Percentiles rank a stretch among this genome's conserved stretches.
Conservation (phyloP, 2,113 vertebrate genomes). For the Heterotilapia buettikoferi region DNA sequence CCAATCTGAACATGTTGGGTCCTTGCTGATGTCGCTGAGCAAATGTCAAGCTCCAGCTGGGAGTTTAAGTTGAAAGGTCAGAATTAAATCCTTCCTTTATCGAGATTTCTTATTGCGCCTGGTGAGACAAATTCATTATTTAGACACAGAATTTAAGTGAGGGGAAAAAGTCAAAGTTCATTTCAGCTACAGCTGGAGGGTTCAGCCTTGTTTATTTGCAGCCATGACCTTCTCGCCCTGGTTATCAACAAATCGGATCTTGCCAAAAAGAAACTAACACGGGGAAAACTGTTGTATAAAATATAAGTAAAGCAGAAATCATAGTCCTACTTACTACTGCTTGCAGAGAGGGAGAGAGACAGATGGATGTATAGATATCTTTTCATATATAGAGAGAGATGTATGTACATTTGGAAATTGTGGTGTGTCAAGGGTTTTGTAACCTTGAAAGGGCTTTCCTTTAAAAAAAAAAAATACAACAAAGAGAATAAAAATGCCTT, state of each 20-base stretch:
- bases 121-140: not conserved
- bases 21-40: not conserved
- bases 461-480: not conserved
- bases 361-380: not conserved
- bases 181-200: not conserved
- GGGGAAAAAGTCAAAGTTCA: not conserved
- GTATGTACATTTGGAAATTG: not conserved
- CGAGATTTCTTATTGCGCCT: not conserved
- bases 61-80: slow-evolving; percentile 27
- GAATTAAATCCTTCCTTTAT: not conserved
- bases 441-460: not conserved
- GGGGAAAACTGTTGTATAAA: not conserved
- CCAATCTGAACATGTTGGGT: not conserved
- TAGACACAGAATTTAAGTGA: not conserved
- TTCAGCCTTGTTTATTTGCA: not conserved
- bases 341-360: not conserved
- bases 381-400: not conserved
- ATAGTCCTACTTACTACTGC: not conserved
- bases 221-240: not conserved
- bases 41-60: slow-evolving; percentile 27
- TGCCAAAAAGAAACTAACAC: not conserved
- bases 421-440: not conserved
- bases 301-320: not conserved
- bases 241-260: not conserved
- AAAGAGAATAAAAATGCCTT: not conserved